Evolutionary conservation across 1,140 invertebrate genomes (phyloP).

Genomic region (Laodelphax striatellus): DNA sequence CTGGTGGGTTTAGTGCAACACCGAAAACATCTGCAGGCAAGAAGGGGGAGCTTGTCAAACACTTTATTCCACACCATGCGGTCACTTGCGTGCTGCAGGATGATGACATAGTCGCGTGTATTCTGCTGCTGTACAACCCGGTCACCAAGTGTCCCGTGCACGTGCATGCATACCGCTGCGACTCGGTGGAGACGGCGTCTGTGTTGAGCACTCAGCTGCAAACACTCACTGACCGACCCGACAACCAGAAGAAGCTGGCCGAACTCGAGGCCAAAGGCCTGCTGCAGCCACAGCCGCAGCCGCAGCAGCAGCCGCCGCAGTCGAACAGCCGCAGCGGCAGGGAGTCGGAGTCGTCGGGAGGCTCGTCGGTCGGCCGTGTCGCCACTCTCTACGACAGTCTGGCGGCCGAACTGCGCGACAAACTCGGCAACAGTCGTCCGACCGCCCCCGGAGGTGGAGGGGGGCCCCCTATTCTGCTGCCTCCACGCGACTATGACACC

Average conservation of each 20-base stretch:
- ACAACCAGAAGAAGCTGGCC: conserved; percentile 74
- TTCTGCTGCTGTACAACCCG: conserved; percentile 81
- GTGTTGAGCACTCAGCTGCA: conserved; percentile 72
- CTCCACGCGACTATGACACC: conserved; percentile 88
- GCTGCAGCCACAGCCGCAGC: conserved; percentile 1
- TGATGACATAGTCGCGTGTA: conserved; percentile 83
- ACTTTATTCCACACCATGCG: conserved; percentile 88
- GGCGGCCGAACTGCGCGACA: conserved; percentile 79
- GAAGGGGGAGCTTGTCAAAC: conserved; percentile 63
- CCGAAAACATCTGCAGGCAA: conserved; percentile 13
- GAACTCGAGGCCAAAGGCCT: conserved; percentile 56
- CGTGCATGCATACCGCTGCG: conserved; percentile 91
- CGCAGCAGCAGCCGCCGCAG: not conserved
- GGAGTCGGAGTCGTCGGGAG: too few species aligned
- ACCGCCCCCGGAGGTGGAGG: too few species aligned
- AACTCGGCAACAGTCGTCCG: conserved; percentile 52
- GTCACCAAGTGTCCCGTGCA: conserved; percentile 79
- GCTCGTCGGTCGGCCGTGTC: conserved; percentile 31
- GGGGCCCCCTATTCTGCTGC: conserved; percentile 69
- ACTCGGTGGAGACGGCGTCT: conserved; percentile 83
- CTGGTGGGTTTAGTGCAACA: conserved; percentile 11
- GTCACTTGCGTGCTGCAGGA: conserved; percentile 78
- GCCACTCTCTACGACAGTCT: conserved; percentile 77
- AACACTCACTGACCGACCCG: conserved; percentile 66
- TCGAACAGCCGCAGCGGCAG: too few species aligned